phyloP scores from a whole-genome alignment of 2,888 invertebrate species.

The Lumbricus terrestris region DNA sequence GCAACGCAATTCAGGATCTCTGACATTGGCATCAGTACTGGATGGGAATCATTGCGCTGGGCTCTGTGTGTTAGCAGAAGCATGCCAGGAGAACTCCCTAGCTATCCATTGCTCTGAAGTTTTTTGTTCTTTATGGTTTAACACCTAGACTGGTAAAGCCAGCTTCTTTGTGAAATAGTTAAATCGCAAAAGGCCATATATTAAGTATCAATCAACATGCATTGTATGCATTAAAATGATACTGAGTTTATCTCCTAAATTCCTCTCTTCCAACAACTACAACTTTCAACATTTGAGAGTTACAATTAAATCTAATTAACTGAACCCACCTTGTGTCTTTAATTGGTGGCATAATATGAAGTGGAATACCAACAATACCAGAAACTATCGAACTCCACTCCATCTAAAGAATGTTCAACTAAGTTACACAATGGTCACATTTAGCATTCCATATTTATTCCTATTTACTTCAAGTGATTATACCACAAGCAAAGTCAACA shows the following conservation, averaged over 20 bases:
- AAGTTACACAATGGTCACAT: background rate
- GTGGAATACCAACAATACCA: conserved; percentile 72
- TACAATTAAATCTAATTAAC: background rate
- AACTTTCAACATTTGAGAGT: background rate
- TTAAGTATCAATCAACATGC: too few relatives aligned
- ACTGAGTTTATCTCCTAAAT: background rate
- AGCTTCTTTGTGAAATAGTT: too few relatives aligned
- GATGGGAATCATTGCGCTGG: too few relatives aligned
- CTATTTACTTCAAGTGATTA: background rate
- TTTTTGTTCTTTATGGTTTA: too few relatives aligned
- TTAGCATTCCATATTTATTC: background rate
- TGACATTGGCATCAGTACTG: too few relatives aligned
- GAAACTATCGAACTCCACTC: conserved; percentile 78
- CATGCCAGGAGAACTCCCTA: too few relatives aligned
- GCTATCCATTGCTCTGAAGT: too few relatives aligned
- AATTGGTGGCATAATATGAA: conserved; percentile 74
- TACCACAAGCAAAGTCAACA: background rate
- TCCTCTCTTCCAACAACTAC: background rate
- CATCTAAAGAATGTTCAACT: conserved; percentile 59
- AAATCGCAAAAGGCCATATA: too few relatives aligned
- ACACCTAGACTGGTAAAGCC: too few relatives aligned
- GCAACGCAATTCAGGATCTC: too few relatives aligned
- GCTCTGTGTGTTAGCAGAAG: too few relatives aligned
- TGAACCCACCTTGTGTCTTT: conserved; percentile 68
- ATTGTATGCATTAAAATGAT: background rate